Evolutionary conservation across 1,140 invertebrate species (phyloP), one percentile per base, ranked within the genome.

Genomic region (Drosophila nasuta): DNA sequence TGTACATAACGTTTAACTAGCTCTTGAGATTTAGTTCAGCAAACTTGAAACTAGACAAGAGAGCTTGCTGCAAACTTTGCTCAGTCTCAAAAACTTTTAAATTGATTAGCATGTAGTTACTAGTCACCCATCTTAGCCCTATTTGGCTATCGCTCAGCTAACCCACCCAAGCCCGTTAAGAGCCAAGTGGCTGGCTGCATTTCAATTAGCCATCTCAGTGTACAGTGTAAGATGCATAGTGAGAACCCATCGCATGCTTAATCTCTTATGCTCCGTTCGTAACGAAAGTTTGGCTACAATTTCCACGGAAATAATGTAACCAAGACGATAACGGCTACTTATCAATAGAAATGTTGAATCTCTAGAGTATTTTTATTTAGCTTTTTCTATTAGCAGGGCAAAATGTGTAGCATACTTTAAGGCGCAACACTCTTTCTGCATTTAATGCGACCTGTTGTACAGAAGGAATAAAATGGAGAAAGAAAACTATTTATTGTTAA

Each of bases 21-120:
- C 45, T 76, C 72, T 63, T 63, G 52, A 75, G 82, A 87, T 79
- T 87, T 77, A 80, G 69, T 76, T 72, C 33, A 46, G 38, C 46
- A 65, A 88, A 88, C 80, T 77, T 68, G 73, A 71, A 69, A 75
- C 68, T 48, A 71, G 79, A 80, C 79, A 82, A 88, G 77, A 80
- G 69, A 80, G 69, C 58, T 30, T 58, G 59, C 51, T 75, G 46
- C 67, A 74, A 72, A 82, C 77, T 86, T 87, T 88, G 46, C 59
- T 69, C 67, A 56, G 46, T 3, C 78, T 68, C 65, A 51, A 83
- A 25, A 83, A 88, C 64, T 88, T 88, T 88, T 83, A 88, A 88
- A 88, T 88, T 88, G 83, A 88, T 88, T 88, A 88, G 81, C 81
- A 83, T 82, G 81, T 83, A 59, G 75, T 52, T 79, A 7, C 45